Conservation (phyloP, 2,888 invertebrate species). For the Eustalomyia histrio region DNA sequence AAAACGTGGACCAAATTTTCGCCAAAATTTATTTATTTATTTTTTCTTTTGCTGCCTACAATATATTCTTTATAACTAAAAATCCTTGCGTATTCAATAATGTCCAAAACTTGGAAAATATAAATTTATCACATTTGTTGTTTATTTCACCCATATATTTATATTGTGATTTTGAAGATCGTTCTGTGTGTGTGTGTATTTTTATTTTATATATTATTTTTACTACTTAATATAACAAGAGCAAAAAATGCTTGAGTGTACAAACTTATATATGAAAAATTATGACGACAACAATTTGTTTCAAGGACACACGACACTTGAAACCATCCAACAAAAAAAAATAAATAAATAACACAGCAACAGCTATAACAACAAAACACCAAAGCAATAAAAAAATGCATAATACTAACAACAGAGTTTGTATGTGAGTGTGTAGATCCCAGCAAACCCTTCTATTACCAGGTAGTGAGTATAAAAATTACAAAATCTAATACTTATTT, state of each 20-base stretch:
- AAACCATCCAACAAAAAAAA: constrained; percentile 51
- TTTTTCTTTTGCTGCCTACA: too few relatives aligned
- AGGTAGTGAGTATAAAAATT: too few relatives aligned
- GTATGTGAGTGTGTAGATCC: not conserved
- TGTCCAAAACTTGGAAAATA: too few relatives aligned
- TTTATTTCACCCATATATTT: too few relatives aligned
- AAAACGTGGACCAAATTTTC: too few relatives aligned
- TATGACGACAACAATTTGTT: constrained; percentile 67
- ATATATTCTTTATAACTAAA: too few relatives aligned
- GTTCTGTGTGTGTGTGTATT: not conserved
- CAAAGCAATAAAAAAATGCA: constrained; percentile 43
- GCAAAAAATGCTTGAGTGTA: not conserved
- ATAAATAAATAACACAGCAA: not conserved
- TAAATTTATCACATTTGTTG: too few relatives aligned
- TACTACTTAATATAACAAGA: constrained; percentile 1
- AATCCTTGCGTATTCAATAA: too few relatives aligned
- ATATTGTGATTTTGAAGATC: not conserved
- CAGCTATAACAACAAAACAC: constrained; percentile 24
- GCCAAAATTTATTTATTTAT: too few relatives aligned
- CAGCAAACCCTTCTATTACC: too few relatives aligned
- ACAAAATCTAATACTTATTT: too few relatives aligned
- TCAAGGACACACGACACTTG: constrained; percentile 68
- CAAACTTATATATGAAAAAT: constrained; percentile 58
- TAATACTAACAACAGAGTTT: constrained; percentile 7
- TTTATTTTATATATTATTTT: not conserved